Percentiles rank a stretch among this genome's conserved stretches.
These are phyloP conservation scores for Neopipo cinnamomea DNA, from an alignment of 2,113 vertebrate genomes.

Conservation along the genomic window DNA sequence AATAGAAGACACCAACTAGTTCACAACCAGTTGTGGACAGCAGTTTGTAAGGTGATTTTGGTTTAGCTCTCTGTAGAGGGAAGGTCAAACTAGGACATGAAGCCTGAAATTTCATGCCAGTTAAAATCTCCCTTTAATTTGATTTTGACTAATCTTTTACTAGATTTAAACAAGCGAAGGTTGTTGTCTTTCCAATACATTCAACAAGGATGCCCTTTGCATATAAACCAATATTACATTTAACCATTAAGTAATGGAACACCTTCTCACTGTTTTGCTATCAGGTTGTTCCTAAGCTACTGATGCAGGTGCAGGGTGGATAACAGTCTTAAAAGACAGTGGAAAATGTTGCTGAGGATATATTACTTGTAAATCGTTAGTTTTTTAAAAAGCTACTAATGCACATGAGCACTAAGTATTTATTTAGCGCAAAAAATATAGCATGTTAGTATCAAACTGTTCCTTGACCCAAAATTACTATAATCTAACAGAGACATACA, in stretches of 20 bases:
- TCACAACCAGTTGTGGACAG: not conserved
- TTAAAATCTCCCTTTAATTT: not conserved
- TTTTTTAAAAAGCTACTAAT: not conserved
- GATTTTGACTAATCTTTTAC: not conserved
- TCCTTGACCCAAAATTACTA: not conserved
- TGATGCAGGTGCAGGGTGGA: not conserved
- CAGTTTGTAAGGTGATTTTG: not conserved
- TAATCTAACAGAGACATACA: not conserved
- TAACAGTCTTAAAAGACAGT: not conserved
- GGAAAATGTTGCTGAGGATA: not conserved
- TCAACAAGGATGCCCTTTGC: not conserved
- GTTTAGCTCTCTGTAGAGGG: not conserved
- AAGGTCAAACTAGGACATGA: not conserved
- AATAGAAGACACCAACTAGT: not conserved
- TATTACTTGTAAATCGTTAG: not conserved
- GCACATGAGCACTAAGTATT: not conserved
- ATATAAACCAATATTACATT: not conserved
- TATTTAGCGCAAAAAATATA: not conserved
- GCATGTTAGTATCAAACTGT: not conserved
- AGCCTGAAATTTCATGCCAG: not conserved
- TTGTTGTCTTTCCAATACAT: not conserved
- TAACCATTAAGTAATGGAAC: not conserved
- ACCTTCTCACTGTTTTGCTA: not conserved
- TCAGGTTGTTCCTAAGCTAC: not conserved
- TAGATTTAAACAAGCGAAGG: not conserved